These are phyloP conservation scores for Podocnemis expansa DNA, from an alignment of 2,113 vertebrate genomes.

Conservation along the genomic window DNA sequence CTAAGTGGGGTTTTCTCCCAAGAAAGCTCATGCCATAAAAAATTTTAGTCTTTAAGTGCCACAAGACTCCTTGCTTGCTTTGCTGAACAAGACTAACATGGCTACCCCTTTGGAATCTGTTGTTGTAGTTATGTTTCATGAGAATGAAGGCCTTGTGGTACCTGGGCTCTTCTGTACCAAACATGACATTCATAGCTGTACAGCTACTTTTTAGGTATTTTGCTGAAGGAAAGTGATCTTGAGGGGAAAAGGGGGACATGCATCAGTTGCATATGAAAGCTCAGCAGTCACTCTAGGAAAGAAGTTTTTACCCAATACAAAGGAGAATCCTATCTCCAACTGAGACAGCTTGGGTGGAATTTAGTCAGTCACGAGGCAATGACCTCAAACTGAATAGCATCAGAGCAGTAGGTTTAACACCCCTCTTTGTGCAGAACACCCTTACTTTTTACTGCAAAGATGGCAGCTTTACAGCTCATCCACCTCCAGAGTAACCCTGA, in stretches of 20 bases:
- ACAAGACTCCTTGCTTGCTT: no score
- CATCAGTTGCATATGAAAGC: background rate
- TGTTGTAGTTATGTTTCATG: background rate
- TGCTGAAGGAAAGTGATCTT: background rate
- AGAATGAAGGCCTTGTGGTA: background rate
- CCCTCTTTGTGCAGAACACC: background rate
- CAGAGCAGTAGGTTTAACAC: background rate
- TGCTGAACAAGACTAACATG: no score
- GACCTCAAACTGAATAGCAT: background rate
- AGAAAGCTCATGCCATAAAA: no score
- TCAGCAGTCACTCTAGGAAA: background rate
- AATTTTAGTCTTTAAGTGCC: no score
- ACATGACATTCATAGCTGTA: background rate
- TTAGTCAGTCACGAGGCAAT: background rate
- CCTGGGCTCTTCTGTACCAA: background rate
- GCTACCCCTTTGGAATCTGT: no score
- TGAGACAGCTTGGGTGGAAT: background rate
- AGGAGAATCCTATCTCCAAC: background rate
- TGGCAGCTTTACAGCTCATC: background rate
- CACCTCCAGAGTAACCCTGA: background rate
- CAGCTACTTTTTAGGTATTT: background rate
- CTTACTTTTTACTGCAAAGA: background rate
- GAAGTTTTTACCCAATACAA: background rate
- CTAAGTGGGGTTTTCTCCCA: no score
- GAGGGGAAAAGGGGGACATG: background rate